Conservation (phyloP, 1,140 invertebrate genomes). For the Cotesia glomerata region DNA sequence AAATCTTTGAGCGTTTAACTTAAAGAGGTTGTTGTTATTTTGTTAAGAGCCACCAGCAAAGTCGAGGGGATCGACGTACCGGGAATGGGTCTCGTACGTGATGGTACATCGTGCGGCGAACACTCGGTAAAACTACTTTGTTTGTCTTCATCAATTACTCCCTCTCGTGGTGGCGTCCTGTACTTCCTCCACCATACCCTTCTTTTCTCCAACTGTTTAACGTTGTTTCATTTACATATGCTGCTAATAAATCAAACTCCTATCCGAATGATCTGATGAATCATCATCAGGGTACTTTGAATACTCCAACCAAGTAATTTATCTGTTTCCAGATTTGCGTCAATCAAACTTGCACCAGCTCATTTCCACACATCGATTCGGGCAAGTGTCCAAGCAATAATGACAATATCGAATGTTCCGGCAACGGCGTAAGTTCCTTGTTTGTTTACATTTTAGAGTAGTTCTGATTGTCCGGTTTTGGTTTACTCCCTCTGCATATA, state of each 20-base stretch:
- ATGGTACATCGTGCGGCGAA: constrained; percentile 91
- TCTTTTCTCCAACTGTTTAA: no score
- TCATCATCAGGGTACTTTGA: no score
- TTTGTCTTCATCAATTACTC: background rate
- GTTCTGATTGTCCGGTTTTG: no score
- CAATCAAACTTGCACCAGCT: constrained; percentile 88
- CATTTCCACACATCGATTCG: constrained; percentile 82
- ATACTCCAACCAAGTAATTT: background rate
- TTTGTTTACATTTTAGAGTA: background rate
- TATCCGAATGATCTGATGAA: no score
- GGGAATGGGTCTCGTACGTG: constrained; percentile 79
- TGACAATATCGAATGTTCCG: constrained; percentile 88
- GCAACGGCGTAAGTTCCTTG: constrained; percentile 80
- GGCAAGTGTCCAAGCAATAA: constrained; percentile 89
- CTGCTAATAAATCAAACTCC: background rate
- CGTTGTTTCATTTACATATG: background rate
- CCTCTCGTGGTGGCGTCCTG: background rate
- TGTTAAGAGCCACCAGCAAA: constrained; percentile 71
- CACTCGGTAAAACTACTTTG: constrained; percentile 69
- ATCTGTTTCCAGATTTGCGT: constrained; percentile 76
- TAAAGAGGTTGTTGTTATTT: constrained; percentile 23
- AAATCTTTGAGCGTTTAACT: background rate
- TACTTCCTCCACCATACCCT: background rate
- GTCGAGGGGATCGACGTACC: constrained; percentile 70
- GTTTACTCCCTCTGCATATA: no score